Evolutionary conservation across 2,797 vertebrate genomes (phyloP).

Genomic region (Sebastes trivittatus): DNA sequence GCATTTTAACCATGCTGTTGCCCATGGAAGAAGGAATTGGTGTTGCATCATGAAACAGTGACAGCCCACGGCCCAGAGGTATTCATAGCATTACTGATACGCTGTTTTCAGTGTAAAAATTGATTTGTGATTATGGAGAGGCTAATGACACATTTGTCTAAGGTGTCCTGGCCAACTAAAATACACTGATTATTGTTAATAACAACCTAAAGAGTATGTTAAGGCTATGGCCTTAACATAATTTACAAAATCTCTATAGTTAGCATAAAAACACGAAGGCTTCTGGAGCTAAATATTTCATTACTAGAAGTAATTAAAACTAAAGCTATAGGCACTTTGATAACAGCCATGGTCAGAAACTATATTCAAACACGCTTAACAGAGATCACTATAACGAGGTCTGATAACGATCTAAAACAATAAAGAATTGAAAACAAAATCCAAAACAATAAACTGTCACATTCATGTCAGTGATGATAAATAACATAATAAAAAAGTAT

Average conservation of each 20-base stretch:
- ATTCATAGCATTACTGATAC: neutral
- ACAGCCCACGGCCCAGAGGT: neutral
- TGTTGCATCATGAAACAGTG: slow-evolving; percentile 1
- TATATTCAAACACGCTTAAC: neutral
- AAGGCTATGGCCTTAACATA: neutral
- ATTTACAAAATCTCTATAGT: neutral
- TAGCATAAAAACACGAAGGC: too few species aligned
- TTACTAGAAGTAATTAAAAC: neutral
- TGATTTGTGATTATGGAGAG: neutral
- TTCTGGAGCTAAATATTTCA: neutral
- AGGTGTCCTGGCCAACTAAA: neutral
- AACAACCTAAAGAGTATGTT: neutral
- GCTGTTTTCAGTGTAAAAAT: neutral
- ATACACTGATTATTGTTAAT: neutral
- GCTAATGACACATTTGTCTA: neutral
- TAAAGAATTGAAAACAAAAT: too few species aligned
- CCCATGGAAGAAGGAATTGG: neutral
- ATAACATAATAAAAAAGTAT: too few species aligned
- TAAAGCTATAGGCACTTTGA: neutral
- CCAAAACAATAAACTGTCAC: too few species aligned
- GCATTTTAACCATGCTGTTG: neutral
- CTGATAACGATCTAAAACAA: neutral
- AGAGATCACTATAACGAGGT: neutral
- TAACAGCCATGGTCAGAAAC: neutral
- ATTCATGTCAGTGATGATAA: too few species aligned